A percentile compares a stretch with the other conserved stretches of the same genome.
These are phyloP conservation scores for Mythimna pallens DNA, from an alignment of 2,888 invertebrate species.

Conservation along the genomic window DNA sequence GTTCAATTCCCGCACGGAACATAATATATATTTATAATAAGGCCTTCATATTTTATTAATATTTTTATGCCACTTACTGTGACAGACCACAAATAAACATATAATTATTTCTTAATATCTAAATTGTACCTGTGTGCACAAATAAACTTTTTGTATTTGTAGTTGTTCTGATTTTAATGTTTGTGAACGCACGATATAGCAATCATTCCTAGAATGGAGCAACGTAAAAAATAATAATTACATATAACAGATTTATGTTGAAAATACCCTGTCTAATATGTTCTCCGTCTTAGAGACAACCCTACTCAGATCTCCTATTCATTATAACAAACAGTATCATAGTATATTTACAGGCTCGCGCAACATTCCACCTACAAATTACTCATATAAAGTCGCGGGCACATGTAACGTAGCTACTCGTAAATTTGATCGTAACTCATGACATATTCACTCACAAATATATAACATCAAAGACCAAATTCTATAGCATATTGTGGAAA, in stretches of 20 bases:
- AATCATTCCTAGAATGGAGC: too few species aligned
- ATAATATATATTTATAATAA: too few species aligned
- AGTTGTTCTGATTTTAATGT: too few species aligned
- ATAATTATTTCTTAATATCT: too few species aligned
- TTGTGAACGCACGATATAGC: too few species aligned
- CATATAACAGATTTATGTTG: conserved; percentile 2
- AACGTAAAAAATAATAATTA: background rate
- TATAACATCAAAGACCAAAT: conserved; percentile 65
- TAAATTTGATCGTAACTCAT: conserved; percentile 58
- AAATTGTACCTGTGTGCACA: too few species aligned
- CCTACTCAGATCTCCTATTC: background rate
- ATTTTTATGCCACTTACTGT: too few species aligned
- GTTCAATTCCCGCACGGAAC: too few species aligned
- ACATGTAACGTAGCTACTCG: conserved; percentile 18
- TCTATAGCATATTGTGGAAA: conserved; percentile 66
- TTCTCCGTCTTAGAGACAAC: background rate
- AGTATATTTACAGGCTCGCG: conserved; percentile 12
- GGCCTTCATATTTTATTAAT: too few species aligned
- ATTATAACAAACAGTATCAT: background rate
- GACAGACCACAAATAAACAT: too few species aligned
- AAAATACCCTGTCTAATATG: background rate
- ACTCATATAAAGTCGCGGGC: conserved; percentile 24
- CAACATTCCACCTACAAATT: conserved; percentile 43
- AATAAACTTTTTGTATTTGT: too few species aligned
- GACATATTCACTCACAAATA: conserved; percentile 65